Percentiles rank a stretch among this genome's conserved stretches.
These are phyloP conservation scores for Diceros bicornis DNA, from an alignment of 2,797 vertebrate genomes.

Conservation along the genomic window DNA sequence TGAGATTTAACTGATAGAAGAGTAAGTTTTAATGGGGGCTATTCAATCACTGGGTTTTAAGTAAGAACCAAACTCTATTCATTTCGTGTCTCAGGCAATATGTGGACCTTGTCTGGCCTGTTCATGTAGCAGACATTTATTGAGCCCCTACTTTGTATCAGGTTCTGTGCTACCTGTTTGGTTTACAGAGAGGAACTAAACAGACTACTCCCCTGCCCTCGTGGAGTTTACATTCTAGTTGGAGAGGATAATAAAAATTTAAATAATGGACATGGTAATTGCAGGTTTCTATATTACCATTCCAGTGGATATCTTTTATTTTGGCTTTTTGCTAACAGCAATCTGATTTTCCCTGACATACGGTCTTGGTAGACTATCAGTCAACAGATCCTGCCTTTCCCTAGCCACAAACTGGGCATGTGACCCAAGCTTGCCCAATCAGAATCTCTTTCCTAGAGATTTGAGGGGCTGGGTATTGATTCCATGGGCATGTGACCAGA, in stretches of 20 bases:
- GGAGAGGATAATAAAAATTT: not conserved
- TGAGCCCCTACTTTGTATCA: not conserved
- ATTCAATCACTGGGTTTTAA: conserved; percentile 24
- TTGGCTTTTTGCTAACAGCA: conserved; percentile 26
- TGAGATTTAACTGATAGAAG: not conserved
- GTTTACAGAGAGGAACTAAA: not conserved
- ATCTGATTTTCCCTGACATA: not conserved
- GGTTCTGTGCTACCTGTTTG: not conserved
- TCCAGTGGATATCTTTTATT: not conserved
- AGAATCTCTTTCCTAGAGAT: conserved; percentile 9
- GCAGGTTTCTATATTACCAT: not conserved
- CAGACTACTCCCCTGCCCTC: not conserved
- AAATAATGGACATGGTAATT: not conserved
- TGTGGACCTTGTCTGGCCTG: not conserved
- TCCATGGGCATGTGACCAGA: not conserved
- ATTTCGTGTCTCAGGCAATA: not conserved
- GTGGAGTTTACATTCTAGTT: not conserved
- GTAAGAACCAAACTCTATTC: not conserved
- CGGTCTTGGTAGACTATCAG: not conserved
- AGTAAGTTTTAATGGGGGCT: not conserved
- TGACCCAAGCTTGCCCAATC: not conserved
- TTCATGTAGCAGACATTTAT: not conserved
- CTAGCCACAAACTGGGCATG: not conserved
- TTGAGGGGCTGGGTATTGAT: not conserved
- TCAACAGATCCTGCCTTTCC: not conserved